phyloP scores from a whole-genome alignment of 2,888 invertebrate species.

The Cephus nigrinus region DNA sequence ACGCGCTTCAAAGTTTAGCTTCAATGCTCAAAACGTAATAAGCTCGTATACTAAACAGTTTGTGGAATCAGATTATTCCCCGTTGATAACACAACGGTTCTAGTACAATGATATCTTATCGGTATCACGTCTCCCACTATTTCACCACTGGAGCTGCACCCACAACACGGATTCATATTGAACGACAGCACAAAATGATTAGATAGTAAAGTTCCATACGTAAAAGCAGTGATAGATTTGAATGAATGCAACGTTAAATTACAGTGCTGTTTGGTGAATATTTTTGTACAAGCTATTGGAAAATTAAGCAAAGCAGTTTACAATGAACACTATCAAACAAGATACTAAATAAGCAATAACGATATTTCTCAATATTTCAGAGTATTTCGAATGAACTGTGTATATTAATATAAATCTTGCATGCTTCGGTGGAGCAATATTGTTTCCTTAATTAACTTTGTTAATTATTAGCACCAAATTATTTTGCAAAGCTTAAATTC shows the following conservation, averaged over 20 bases:
- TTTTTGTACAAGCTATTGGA: not conserved
- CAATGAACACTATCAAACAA: not conserved
- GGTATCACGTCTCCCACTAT: slow-evolving; percentile 6
- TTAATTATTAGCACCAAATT: not conserved
- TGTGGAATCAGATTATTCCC: slow-evolving; percentile 12
- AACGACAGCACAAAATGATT: not conserved
- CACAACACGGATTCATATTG: not conserved
- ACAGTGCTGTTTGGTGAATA: not conserved
- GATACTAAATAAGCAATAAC: not conserved
- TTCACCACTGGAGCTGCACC: not conserved
- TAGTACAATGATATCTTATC: slow-evolving; percentile 17
- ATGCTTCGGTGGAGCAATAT: not conserved
- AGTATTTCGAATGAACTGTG: not conserved
- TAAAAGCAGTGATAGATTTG: not conserved
- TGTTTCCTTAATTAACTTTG: not conserved
- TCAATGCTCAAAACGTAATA: not conserved
- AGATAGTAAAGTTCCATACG: not conserved
- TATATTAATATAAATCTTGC: not conserved
- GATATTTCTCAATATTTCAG: not conserved
- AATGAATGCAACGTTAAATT: not conserved
- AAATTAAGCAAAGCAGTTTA: not conserved
- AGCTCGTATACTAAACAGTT: not conserved
- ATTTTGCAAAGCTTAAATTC: not conserved
- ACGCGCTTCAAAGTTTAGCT: not conserved
- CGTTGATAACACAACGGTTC: slow-evolving; percentile 14